These are phyloP conservation scores for Dolichotis patagonum DNA, from an alignment of 2,113 vertebrate genomes.

Conservation along the genomic window DNA sequence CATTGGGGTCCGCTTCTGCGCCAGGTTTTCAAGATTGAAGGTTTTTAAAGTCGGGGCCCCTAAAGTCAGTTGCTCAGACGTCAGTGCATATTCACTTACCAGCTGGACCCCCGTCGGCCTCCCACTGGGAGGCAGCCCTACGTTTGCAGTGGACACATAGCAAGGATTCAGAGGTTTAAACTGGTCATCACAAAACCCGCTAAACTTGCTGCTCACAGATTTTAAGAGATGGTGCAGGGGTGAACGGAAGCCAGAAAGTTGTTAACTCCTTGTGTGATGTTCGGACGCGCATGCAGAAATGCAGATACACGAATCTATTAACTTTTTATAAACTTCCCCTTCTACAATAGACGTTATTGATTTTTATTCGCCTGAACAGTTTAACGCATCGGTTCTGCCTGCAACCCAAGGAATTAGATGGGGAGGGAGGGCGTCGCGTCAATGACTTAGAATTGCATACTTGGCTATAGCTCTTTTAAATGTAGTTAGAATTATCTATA, in stretches of 20 bases:
- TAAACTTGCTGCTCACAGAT: slow-evolving; percentile 36
- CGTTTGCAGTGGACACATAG: not conserved
- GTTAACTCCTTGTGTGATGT: not conserved
- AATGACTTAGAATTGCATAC: not conserved
- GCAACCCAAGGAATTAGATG: not conserved
- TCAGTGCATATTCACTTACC: slow-evolving; percentile 7
- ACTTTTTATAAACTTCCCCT: slow-evolving; percentile 62
- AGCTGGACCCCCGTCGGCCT: not conserved
- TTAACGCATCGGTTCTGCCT: not conserved
- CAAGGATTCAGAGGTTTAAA: not conserved
- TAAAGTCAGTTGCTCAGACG: not conserved
- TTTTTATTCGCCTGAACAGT: slow-evolving; percentile 31
- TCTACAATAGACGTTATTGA: not conserved
- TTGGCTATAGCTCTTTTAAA: slow-evolving; percentile 33
- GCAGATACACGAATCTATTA: slow-evolving; percentile 8
- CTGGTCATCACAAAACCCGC: not conserved
- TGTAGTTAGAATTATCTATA: slow-evolving; percentile 29
- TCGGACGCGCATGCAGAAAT: not conserved
- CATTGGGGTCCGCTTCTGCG: not conserved
- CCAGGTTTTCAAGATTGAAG: not conserved
- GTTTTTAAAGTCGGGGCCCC: slow-evolving; percentile 60
- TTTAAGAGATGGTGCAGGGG: slow-evolving; percentile 37
- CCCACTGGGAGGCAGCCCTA: slow-evolving; percentile 1
- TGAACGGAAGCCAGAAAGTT: slow-evolving; percentile 65
- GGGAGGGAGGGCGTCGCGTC: not conserved